phyloP scores from a whole-genome alignment of 2,888 invertebrate genomes.

The Scotopteryx bipunctaria region DNA sequence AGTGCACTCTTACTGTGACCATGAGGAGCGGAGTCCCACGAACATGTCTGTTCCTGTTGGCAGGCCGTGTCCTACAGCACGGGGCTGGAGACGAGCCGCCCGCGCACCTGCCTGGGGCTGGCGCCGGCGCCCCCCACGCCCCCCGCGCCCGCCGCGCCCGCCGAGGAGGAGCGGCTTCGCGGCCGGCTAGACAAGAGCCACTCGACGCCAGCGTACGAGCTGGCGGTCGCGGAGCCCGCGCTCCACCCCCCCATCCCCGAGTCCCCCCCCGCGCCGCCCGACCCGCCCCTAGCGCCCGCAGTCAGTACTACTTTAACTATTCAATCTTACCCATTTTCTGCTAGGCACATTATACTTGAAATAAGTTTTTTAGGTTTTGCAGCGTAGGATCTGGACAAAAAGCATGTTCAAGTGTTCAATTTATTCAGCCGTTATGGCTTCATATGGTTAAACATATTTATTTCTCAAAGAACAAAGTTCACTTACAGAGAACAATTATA shows the following conservation, averaged over 20 bases:
- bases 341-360: no score
- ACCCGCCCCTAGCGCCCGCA: conserved; percentile 26
- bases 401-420: no score
- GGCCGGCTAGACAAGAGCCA: conserved; percentile 89
- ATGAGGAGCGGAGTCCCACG: no score
- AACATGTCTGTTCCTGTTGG: not conserved
- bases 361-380: no score
- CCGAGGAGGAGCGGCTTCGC: conserved; percentile 36
- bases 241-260: conserved; percentile 63
- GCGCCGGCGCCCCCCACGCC: conserved; percentile 46
- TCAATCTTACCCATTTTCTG: no score
- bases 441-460: no score
- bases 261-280: conserved; percentile 58
- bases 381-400: no score
- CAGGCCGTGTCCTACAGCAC: conserved; percentile 89
- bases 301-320: not conserved
- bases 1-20: no score
- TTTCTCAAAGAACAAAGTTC: no score
- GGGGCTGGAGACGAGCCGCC: conserved; percentile 83
- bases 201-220: conserved; percentile 92
- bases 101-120: conserved; percentile 30
- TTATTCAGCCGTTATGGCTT: no score
- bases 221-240: conserved; percentile 45
- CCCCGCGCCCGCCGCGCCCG: conserved; percentile 87
- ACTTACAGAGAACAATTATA: no score